phyloP scores from a whole-genome alignment of 2,797 vertebrate genomes.

The Microctenopoma lineatum region DNA sequence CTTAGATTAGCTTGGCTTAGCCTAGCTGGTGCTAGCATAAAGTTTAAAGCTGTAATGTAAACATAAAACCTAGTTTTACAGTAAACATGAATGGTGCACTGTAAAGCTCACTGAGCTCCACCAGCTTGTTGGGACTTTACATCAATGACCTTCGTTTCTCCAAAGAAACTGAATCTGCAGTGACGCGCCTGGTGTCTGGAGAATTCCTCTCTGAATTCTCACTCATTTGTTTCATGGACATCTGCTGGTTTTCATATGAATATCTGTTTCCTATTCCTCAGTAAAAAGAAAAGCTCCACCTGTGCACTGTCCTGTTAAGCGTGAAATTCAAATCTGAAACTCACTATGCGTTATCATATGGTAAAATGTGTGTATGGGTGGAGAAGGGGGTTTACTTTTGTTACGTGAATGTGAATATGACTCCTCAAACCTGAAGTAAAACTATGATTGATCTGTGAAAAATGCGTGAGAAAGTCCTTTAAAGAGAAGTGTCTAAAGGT shows the following conservation, averaged over 20 bases:
- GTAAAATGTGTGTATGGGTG: not conserved
- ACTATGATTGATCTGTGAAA: not conserved
- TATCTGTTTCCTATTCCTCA: conserved; percentile 13
- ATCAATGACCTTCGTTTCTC: not conserved
- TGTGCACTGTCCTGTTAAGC: not conserved
- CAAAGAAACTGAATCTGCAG: not conserved
- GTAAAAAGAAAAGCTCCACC: not conserved
- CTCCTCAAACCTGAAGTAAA: not conserved
- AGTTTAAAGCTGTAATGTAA: too few species aligned
- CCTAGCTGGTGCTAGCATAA: too few species aligned
- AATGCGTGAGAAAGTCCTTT: not conserved
- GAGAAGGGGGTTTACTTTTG: not conserved
- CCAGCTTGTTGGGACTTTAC: too few species aligned
- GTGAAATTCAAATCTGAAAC: conserved; percentile 8
- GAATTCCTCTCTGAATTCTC: not conserved
- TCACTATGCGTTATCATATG: not conserved
- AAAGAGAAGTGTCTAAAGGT: too few species aligned
- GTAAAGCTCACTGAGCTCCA: too few species aligned
- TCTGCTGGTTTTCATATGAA: conserved; percentile 41
- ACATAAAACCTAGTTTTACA: too few species aligned
- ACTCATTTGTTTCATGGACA: conserved; percentile 18
- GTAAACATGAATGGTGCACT: too few species aligned
- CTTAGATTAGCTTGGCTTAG: too few species aligned
- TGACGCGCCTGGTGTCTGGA: not conserved
- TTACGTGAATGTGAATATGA: not conserved